Conservation (phyloP, 2,888 invertebrate species). For the Nymphalis urticae region DNA sequence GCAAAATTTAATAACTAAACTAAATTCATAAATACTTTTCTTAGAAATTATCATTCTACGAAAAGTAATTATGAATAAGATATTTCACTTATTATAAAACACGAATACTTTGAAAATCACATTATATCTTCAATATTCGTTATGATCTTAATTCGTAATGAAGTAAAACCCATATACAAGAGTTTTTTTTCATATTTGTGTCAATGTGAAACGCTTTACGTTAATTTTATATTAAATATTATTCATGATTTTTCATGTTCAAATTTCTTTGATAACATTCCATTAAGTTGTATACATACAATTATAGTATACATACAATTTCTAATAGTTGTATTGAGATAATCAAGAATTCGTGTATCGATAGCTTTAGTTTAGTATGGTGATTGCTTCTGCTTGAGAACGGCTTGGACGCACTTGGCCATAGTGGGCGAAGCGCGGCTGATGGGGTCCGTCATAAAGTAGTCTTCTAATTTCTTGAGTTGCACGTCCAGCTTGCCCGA, state of each 20-base stretch:
- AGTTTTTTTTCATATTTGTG: no score
- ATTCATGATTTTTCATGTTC: not conserved
- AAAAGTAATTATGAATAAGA: constrained; percentile 23
- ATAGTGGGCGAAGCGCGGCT: constrained; percentile 98
- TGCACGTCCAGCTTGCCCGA: constrained; percentile 85
- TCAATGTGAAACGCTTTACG: no score
- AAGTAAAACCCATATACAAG: no score
- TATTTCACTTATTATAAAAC: constrained; percentile 25
- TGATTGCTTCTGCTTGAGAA: constrained; percentile 85
- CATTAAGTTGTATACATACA: not conserved
- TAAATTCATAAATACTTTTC: constrained; percentile 42
- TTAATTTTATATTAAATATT: not conserved
- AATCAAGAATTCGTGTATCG: constrained; percentile 19
- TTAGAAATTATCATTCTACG: not conserved
- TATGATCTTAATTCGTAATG: no score
- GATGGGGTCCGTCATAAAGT: constrained; percentile 97
- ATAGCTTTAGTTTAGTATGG: constrained; percentile 54
- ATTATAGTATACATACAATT: not conserved
- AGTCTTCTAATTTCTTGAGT: constrained; percentile 90
- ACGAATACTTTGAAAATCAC: constrained; percentile 22
- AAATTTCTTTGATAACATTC: not conserved
- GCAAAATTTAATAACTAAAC: constrained; percentile 58
- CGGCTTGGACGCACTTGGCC: constrained; percentile 98
- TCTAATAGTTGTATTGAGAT: no score
- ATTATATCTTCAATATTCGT: not conserved